Base-by-base conservation (phyloP, 1,140 invertebrate genomes). In the Zophobas atratus region DNA sequence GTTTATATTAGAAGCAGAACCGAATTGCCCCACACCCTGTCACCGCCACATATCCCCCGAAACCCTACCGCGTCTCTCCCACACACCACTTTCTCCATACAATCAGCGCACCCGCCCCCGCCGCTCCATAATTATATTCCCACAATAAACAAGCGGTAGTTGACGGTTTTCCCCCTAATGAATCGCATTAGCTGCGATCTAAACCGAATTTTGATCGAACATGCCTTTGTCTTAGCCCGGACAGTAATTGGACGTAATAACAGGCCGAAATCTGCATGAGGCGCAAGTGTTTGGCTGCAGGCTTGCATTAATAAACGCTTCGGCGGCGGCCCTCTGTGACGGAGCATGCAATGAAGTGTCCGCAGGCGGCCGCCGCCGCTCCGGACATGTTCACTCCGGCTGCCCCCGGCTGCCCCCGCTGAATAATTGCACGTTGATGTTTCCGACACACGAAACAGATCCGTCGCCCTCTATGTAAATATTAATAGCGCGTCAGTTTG, bases 341-440 rank as follows among this genome's bases (percentile, higher is more conserved):
- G 60, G 60, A 67, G 60, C 60, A 67, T 67, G 60, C 60, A 67
- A 67, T 67, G 60, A 67, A 67, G 60, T 67, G 60, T 67, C 60
- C 60, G 60, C 38, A 67, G 60, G 60, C 60, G 38, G 34, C 8
- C 39, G 60, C 39, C 39, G 0, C n/a, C 49, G 49, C 49, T 20
- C 20, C 49, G n/a, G 49, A 51, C 49, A 51, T 51, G 49, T 51
- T 51, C 49, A 20, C 4, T 51, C n/a, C 4, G 49, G 49, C 20
- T 51, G 20, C 60, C 60, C 60, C 36, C 41, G 60, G 60, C 60
- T 5, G 38, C 60, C 39, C 60, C 20, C 8, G 8, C 43, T 67
- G 60, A 67, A 67, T 67, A 67, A 67, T 67, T 67, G 60, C 60
- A 67, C 60, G 43, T 67, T 67, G 60, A 67, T 67, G 60, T 67